Conservation (phyloP, 2,888 invertebrate genomes). For the Amorpha juglandis region DNA sequence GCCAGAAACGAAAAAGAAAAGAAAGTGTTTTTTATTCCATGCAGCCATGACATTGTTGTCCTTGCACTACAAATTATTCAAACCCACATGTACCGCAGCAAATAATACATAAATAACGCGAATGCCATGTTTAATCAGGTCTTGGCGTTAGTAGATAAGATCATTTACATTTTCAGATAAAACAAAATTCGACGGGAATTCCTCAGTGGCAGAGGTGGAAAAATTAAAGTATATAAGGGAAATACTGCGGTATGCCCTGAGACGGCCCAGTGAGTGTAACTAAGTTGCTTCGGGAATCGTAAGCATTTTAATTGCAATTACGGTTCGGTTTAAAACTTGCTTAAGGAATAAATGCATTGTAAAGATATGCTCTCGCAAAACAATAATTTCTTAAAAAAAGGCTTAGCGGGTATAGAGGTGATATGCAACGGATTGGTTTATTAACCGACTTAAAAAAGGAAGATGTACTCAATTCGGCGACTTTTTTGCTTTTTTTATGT, state of each 20-base stretch:
- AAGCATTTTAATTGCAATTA: neutral
- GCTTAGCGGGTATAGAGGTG: neutral
- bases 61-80: neutral
- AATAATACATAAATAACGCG: neutral
- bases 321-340: conserved; percentile 1
- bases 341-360: neutral
- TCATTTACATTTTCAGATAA: conserved; percentile 26
- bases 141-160: conserved; percentile 14
- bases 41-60: neutral
- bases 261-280: conserved; percentile 8
- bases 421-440: too few species aligned
- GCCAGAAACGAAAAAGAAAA: neutral
- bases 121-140: neutral
- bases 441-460: too few species aligned
- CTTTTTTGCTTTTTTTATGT: too few species aligned
- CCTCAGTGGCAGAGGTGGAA: neutral
- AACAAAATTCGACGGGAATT: neutral
- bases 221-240: neutral
- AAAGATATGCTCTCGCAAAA: too few species aligned
- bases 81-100: neutral
- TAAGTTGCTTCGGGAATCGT: conserved; percentile 2
- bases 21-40: neutral
- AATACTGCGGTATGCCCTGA: neutral
- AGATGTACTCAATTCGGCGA: too few species aligned
- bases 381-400: neutral